phyloP scores from a whole-genome alignment of 2,113 vertebrate genomes.

The Ploceus nigricollis region DNA sequence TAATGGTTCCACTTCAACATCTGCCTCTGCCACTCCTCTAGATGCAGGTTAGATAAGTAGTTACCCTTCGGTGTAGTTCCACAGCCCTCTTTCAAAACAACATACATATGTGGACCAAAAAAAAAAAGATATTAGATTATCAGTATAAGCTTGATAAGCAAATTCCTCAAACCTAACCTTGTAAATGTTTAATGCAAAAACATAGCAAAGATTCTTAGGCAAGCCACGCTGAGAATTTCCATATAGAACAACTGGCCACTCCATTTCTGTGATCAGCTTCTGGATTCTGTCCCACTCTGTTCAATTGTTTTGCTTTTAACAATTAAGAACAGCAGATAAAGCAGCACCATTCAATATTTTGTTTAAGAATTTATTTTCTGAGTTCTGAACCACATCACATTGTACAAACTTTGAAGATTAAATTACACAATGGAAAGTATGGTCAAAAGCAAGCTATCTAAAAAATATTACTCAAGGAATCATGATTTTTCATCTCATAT shows the following conservation, averaged over 20 bases:
- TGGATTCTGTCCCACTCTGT: background rate
- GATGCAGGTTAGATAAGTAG: background rate
- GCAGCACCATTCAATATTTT: background rate
- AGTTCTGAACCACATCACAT: background rate
- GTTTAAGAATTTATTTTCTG: background rate
- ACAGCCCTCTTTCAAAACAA: background rate
- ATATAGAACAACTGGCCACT: background rate
- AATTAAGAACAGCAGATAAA: background rate
- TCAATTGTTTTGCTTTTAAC: background rate
- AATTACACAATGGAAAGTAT: background rate
- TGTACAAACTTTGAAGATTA: background rate
- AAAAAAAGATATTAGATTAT: background rate
- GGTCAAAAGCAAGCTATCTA: background rate
- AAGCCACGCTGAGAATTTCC: background rate
- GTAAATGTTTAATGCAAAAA: background rate
- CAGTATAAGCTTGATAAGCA: background rate
- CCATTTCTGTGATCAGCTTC: background rate
- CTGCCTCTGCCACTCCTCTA: background rate
- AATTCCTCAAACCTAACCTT: background rate
- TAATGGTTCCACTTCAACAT: background rate
- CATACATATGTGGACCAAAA: background rate
- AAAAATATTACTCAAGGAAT: background rate
- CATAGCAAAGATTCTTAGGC: background rate
- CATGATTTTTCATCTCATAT: background rate
- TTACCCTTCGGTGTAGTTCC: background rate